phyloP scores from a whole-genome alignment of 2,888 invertebrate genomes.

The Eugnorisma glareosa region DNA sequence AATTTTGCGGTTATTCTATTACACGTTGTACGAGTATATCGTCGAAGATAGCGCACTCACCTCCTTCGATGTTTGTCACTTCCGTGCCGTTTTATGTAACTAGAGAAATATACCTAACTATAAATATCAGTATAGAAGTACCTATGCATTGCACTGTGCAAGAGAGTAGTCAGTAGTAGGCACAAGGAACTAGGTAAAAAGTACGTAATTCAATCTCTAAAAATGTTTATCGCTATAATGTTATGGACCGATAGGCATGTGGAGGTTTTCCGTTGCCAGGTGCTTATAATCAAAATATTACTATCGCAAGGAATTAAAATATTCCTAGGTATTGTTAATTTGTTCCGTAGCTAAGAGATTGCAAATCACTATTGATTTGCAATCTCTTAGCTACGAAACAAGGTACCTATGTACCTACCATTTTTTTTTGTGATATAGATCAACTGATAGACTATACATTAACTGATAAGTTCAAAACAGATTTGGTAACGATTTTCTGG shows the following conservation, averaged over 20 bases:
- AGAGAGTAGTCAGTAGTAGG: background rate
- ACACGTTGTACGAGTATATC: no score
- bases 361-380: no score
- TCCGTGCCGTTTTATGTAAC: no score
- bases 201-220: background rate
- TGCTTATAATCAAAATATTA: background rate
- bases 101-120: no score
- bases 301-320: background rate
- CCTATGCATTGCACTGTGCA: background rate
- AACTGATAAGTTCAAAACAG: background rate
- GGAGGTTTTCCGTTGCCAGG: slow-evolving; percentile 4
- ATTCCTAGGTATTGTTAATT: background rate
- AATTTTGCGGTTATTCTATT: no score
- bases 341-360: background rate
- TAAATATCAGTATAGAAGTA: no score
- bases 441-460: no score
- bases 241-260: background rate
- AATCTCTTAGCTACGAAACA: no score
- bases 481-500: background rate
- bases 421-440: background rate
- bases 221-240: background rate
- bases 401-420: no score
- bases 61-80: no score
- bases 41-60: no score
- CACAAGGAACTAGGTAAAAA: background rate